Base-by-base conservation (phyloP, 53 echinoderm and acorn worm genomes). In the Holothuria scabra region DNA sequence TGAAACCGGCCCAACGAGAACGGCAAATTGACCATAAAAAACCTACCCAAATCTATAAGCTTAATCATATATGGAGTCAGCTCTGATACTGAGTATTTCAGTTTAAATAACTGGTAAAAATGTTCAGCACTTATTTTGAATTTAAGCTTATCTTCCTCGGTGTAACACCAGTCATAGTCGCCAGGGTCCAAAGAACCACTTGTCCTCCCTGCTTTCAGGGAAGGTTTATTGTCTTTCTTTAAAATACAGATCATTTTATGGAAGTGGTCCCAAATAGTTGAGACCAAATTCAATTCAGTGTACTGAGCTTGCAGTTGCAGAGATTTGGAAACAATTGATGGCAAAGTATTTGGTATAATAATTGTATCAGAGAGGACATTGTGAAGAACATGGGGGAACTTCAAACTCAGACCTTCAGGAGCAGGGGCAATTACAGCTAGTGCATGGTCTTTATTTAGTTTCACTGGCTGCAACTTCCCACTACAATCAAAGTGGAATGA, bases 61-160 rank as follows among this genome's bases (percentile, higher is more conserved):
- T 91, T 91, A 80, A 91, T 87, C 84, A 84, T 87, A 58, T 90
- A 87, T 13, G 84, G 84, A 5, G 87, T 87, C 12, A 91, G 62
- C 25, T 84, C 79, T 20, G 20, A 68, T 24, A 38, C 25, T 13
- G 79, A 76, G 68, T 84, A 87, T 63, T 23, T 56, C n/a, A 87
- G 84, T 24, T 63, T 60, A 28, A 87, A 65, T 37, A 91, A 60
- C 41, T 61, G 90, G 59, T 91, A 68, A 41, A 91, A 87, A 33
- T 74, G 84, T 30, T 87, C 87, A 10, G 87, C 91, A 65, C 67
- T 68, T n/a, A 33, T 24, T n/a, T 28, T 38, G 52, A 76, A 91
- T 1, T 11, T 14, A 8, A 16, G 0, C 3, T 74, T 84, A 12
- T 68, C 38, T 4, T 67, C 60, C 1, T 55, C 29, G 19, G 69